These are phyloP conservation scores for Muscicapa striata DNA, from an alignment of 2,797 vertebrate genomes.

Conservation along the genomic window DNA sequence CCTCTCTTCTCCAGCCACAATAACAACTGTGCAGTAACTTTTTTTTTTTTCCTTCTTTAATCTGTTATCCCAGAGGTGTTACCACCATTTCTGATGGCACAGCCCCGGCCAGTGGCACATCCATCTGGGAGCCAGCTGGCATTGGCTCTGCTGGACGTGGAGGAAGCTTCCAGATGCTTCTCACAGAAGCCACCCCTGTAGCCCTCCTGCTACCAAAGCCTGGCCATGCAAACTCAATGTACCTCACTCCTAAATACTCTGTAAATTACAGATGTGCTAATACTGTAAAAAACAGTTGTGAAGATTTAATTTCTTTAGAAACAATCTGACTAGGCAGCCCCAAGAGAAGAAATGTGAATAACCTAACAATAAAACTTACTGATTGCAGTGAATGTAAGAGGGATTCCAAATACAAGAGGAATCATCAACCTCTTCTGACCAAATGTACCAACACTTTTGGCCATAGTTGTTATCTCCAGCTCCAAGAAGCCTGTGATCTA, in stretches of 20 bases:
- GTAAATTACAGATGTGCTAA: background rate
- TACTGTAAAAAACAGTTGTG: background rate
- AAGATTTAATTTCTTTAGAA: background rate
- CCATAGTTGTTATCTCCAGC: background rate
- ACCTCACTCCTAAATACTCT: background rate
- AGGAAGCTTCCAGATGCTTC: background rate
- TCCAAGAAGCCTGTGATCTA: background rate
- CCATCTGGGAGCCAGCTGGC: background rate
- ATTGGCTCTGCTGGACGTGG: background rate
- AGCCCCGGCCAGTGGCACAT: background rate
- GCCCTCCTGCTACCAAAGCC: rapidly evolving
- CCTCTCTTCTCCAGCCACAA: rapidly evolving
- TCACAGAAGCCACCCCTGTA: background rate
- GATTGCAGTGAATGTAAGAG: background rate
- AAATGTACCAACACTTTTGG: background rate
- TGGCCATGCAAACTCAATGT: background rate
- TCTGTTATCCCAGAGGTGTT: background rate
- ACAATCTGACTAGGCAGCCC: background rate
- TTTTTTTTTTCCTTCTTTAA: background rate
- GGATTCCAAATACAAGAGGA: background rate
- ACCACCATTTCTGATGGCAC: background rate
- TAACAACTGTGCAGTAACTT: background rate
- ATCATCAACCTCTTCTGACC: background rate
- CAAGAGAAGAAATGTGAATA: background rate
- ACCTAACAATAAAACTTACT: background rate